phyloP scores from a whole-genome alignment of 1,140 invertebrate species.

The Tetranychus cinnabarinus region DNA sequence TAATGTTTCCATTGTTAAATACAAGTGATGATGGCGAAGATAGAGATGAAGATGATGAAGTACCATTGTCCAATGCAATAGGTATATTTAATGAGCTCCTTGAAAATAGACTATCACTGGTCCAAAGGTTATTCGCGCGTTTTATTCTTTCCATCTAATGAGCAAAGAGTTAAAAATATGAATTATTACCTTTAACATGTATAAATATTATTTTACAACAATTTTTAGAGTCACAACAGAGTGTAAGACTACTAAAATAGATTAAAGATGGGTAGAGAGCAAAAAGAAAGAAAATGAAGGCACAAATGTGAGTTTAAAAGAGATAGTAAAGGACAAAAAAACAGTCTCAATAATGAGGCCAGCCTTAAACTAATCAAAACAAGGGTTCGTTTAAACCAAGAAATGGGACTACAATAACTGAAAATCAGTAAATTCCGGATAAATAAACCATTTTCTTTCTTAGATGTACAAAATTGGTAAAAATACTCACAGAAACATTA shows the following conservation, averaged over 20 bases:
- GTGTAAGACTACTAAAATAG: no score
- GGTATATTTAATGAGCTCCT: constrained; percentile 55
- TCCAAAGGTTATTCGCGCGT: constrained; percentile 59
- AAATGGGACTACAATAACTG: background rate
- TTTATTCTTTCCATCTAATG: constrained; percentile 66
- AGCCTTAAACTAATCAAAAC: background rate
- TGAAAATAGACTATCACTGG: constrained; percentile 64
- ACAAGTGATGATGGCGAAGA: constrained; percentile 20
- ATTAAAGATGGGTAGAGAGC: no score
- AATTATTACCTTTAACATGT: background rate
- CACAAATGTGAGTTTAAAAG: no score
- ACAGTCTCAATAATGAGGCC: background rate
- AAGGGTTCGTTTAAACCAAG: background rate
- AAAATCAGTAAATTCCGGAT: background rate
- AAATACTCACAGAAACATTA: constrained; percentile 50
- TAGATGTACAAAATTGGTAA: background rate
- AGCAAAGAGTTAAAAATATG: background rate
- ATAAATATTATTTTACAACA: background rate
- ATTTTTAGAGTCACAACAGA: no score
- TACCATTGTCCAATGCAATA: constrained; percentile 19
- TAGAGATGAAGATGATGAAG: background rate
- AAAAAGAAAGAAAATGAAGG: no score
- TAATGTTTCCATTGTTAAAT: constrained; percentile 19
- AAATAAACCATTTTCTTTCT: background rate
- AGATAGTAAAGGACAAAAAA: no score